Base-by-base conservation (phyloP, 2,113 vertebrate genomes). In the Salminus brasiliensis region DNA sequence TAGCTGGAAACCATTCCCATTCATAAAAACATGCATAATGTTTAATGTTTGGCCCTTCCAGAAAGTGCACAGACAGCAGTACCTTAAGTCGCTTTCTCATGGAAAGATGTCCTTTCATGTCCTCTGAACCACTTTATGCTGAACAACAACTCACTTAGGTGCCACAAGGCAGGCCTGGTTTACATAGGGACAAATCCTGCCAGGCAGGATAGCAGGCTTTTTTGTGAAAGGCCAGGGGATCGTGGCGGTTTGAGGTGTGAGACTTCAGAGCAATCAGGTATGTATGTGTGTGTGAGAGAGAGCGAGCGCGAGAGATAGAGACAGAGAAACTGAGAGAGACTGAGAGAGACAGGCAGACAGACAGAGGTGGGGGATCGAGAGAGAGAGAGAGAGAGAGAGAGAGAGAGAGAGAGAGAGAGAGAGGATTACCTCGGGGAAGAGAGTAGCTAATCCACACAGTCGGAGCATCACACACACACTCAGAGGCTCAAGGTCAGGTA, bases 401-500 rank as follows among this genome's bases (percentile, higher is more conserved):
- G 55, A 49, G 72, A 27, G 49, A 36, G n/a, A 45, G 30, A 72
- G 80, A 47, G 25, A 75, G 70, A 59, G 53, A 69, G 73, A 74
- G 47, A 59, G 68, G 80, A 80, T 80, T 82, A 82, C 74, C 76
- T 80, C 29, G 53, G 49, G 67, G 25, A 55, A 70, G 23, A 43
- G 60, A 71, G 68, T 71, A 80, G 60, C 72, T 81, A 77, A 78
- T 85, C 72, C 81, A 74, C 74, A 78, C 55, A 85, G 81, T 73
- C 25, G 34, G 76, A 47, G 29, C 77, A 47, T n/a, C 39, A 65
- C 70, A 71, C 47, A 78, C 69, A 78, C 53, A 68, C 65, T 60
- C 68, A 29, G 68, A 70, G 62, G n/a, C 74, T 77, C 81, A 76
- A 77, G 83, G 81, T 83, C 76, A 83, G 59, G 65, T 79, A 86